These are phyloP conservation scores for mouse (Mus musculus) DNA, from an alignment of 2,113 vertebrate genomes.

Conservation along the genomic window DNA sequence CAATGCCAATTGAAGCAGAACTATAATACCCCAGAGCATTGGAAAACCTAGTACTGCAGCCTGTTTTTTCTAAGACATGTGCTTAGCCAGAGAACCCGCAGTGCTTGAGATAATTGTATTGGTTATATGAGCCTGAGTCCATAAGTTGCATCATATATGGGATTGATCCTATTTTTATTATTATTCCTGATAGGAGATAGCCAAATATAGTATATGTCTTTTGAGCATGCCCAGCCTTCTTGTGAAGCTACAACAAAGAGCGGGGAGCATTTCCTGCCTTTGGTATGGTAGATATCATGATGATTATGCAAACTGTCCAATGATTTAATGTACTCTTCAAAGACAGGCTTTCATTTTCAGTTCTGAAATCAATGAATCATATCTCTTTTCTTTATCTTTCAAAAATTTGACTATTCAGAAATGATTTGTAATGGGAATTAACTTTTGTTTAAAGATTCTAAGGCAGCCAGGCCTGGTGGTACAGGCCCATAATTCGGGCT, in stretches of 20 bases:
- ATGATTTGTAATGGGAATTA: not conserved
- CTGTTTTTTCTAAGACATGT: not conserved
- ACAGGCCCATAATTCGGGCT: not conserved
- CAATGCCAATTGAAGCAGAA: not conserved
- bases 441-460: not conserved
- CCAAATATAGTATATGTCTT: not conserved
- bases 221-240: not conserved
- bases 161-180: not conserved
- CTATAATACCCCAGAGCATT: not conserved
- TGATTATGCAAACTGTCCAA: not conserved
- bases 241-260: not conserved
- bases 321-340: not conserved
- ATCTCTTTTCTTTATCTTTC: not conserved
- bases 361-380: not conserved
- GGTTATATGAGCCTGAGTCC: not conserved
- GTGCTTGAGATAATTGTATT: not conserved
- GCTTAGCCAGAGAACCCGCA: not conserved
- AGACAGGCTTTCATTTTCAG: not conserved
- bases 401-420: conserved; percentile 16
- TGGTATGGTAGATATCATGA: not conserved
- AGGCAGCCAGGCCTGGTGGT: not conserved
- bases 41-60: not conserved
- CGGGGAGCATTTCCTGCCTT: not conserved
- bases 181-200: conserved; percentile 34
- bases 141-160: not conserved